A percentile compares a stretch with the other conserved stretches of the same genome.
Conservation (phyloP, 2,797 vertebrate genomes). For the Lacerta viridis region DNA sequence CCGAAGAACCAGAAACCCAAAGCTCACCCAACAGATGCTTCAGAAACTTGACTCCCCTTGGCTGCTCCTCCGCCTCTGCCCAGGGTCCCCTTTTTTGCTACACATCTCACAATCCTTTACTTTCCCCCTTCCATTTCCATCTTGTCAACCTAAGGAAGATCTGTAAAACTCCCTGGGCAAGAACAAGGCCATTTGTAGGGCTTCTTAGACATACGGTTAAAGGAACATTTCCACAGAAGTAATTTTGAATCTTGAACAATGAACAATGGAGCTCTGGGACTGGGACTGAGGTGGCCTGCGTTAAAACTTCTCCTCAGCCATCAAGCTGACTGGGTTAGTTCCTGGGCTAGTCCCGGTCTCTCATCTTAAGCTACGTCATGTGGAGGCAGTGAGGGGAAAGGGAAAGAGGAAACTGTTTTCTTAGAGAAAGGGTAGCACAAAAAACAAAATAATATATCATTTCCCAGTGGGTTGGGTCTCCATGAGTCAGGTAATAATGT, state of each 20-base stretch:
- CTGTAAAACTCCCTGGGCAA: background rate
- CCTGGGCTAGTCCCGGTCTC: background rate
- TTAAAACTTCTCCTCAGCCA: background rate
- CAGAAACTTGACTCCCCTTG: background rate
- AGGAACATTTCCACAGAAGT: background rate
- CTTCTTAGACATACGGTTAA: background rate
- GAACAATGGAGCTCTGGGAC: background rate
- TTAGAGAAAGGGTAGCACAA: background rate
- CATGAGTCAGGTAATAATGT: background rate
- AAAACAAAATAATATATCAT: background rate
- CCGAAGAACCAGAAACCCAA: background rate
- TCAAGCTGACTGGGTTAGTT: background rate
- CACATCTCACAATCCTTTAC: background rate
- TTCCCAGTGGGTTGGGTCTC: background rate
- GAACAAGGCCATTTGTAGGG: background rate
- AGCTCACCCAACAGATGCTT: background rate
- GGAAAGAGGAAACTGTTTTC: too few species aligned
- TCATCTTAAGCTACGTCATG: background rate
- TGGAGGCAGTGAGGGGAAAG: background rate
- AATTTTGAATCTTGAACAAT: background rate
- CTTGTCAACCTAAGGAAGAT: background rate
- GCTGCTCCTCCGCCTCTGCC: background rate
- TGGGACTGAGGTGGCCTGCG: background rate
- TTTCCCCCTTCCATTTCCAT: background rate
- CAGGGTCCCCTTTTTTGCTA: background rate